phyloP scores from a whole-genome alignment of 2,113 vertebrate genomes.

The Leucopsar rothschildi region DNA sequence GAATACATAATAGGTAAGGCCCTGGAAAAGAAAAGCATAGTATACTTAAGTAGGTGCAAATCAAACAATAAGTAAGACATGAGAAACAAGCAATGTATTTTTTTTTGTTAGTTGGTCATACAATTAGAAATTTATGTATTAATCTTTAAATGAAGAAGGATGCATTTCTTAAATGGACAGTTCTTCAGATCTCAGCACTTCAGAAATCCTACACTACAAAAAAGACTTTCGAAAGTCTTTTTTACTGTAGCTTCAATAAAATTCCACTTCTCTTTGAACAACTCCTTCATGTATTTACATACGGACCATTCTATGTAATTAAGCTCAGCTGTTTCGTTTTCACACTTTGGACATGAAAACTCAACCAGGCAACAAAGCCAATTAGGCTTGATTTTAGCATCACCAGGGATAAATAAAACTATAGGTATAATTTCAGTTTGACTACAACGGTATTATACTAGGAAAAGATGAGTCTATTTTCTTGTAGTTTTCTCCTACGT shows the following conservation, averaged over 20 bases:
- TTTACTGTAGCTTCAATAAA: neutral
- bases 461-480: neutral
- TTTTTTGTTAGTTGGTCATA: neutral
- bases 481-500: neutral
- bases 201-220: neutral
- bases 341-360: neutral
- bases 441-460: neutral
- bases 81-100: neutral
- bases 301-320: neutral
- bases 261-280: neutral
- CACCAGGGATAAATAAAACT: neutral
- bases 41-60: neutral
- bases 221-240: neutral
- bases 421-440: neutral
- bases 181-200: neutral
- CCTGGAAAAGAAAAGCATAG: constrained; percentile 68
- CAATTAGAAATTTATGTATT: neutral
- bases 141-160: neutral
- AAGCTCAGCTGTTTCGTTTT: neutral
- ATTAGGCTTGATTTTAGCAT: neutral
- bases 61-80: neutral
- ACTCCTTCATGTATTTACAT: neutral
- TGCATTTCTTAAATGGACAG: neutral
- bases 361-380: neutral
- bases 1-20: constrained; percentile 93